These are phyloP conservation scores for Plutella xylostella DNA, from an alignment of 2,888 invertebrate species.

Conservation along the genomic window DNA sequence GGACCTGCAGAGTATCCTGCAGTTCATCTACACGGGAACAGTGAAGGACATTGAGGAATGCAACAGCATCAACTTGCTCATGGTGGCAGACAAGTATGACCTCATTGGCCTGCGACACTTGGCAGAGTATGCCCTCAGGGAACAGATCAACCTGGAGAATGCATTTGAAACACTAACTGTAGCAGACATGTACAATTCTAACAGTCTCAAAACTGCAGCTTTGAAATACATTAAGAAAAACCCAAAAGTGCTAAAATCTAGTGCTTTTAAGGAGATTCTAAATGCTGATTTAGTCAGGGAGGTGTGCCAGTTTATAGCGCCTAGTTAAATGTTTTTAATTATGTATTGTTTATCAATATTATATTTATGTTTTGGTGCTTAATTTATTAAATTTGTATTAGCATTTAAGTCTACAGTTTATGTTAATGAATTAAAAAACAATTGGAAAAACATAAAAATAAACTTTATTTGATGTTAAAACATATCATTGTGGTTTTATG, in stretches of 20 bases:
- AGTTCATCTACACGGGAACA: slow-evolving; percentile 52
- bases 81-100: slow-evolving; percentile 49
- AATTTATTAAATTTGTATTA: too few relatives aligned
- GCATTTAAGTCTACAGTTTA: too few relatives aligned
- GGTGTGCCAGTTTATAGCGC: slow-evolving; percentile 37
- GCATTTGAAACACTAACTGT: slow-evolving; percentile 42
- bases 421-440: slow-evolving; percentile 18
- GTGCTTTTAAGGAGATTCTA: slow-evolving; percentile 39
- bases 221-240: slow-evolving; percentile 49
- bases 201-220: slow-evolving; percentile 34
- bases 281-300: slow-evolving; percentile 40
- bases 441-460: slow-evolving; percentile 63
- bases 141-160: slow-evolving; percentile 38
- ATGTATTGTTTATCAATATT: too few relatives aligned
- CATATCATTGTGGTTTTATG: slow-evolving; percentile 37
- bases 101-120: slow-evolving; percentile 40
- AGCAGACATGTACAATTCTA: slow-evolving; percentile 47
- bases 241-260: slow-evolving; percentile 28
- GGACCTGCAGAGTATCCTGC: slow-evolving; percentile 41
- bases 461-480: slow-evolving; percentile 57
- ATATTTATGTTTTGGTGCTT: too few relatives aligned
- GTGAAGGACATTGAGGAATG: slow-evolving; percentile 36
- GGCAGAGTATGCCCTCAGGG: slow-evolving; percentile 34
- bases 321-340: too few relatives aligned
- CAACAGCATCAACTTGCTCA: slow-evolving; percentile 40